A percentile compares a stretch with the other conserved stretches of the same genome.
phyloP scores from a whole-genome alignment of 2,888 invertebrate species.

The Meteorus colon region DNA sequence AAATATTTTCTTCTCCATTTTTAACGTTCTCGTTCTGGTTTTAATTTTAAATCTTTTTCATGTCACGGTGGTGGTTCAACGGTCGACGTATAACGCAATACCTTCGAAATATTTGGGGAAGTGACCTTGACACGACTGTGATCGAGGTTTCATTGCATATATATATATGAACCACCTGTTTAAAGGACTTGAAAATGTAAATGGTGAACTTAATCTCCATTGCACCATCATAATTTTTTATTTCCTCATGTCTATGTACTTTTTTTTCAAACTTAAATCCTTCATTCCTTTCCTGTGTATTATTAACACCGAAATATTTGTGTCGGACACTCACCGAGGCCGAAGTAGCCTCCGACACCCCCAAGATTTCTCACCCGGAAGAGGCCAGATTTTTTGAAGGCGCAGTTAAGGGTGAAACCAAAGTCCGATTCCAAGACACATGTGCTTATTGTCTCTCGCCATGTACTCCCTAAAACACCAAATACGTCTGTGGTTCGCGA shows the following conservation, averaged over 20 bases:
- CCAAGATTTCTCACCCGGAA: slow-evolving; percentile 93
- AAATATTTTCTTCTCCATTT: neutral
- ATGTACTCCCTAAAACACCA: slow-evolving; percentile 76
- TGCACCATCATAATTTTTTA: neutral
- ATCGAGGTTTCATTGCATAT: neutral
- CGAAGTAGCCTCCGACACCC: slow-evolving; percentile 91
- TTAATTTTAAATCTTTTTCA: neutral
- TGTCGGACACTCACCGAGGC: slow-evolving; percentile 82
- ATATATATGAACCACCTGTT: neutral
- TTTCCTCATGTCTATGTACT: neutral
- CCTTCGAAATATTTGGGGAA: neutral
- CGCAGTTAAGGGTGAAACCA: slow-evolving; percentile 92
- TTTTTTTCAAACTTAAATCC: neutral
- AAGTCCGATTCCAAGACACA: slow-evolving; percentile 93
- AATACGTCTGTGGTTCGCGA: slow-evolving; percentile 49
- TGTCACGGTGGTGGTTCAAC: neutral
- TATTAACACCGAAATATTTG: slow-evolving; percentile 20
- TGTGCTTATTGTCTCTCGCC: slow-evolving; percentile 81
- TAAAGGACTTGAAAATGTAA: no score
- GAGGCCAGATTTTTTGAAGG: slow-evolving; percentile 92
- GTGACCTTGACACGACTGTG: neutral
- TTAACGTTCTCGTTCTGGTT: neutral
- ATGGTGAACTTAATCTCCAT: no score
- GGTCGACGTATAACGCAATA: neutral
- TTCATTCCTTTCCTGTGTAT: neutral